Base-by-base conservation (phyloP, 1,140 invertebrate genomes). In the Ylistrum balloti region DNA sequence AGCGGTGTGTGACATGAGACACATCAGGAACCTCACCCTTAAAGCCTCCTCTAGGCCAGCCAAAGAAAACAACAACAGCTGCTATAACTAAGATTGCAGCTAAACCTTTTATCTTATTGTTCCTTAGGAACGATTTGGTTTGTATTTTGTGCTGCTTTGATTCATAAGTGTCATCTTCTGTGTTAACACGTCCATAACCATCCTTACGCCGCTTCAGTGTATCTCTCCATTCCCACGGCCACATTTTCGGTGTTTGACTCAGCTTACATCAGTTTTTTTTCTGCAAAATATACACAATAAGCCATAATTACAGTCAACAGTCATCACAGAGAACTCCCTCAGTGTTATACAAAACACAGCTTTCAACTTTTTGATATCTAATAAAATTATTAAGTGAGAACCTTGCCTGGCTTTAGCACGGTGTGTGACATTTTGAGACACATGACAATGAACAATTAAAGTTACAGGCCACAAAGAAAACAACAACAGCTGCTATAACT, bases 11-110 rank as follows among this genome's bases (percentile, higher is more conserved):
- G 5, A 74, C 11, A 28, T 74, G 56, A 74, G 56, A 74, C 15
- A 74, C 56, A n/a, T 74, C 56, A 74, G 56, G 56, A 3, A 74
- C 17, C 22, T 74, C n/a, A 9, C 56, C 56, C n/a, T 74, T 74
- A 11, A 74, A 74, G 56, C 56, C 56, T 74, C 56, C 56, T n/a
- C 56, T 22, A 74, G 56, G 56, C 56, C 56, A 74, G 56, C 56
- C 22, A 74, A 74, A n/a, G 11, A 74, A 74, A 28, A 74, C 22
- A 74, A 74, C 11, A 5, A 74, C 11, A 74, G 56, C 56, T 28
- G n/a, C 56, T 28, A 74, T 28, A n/a, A 74, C 56, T 74, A 74
- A 7, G 13, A 74, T 74, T 28, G n/a, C 56, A 74, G 11, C n/a
- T 5, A 74, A 17, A 9, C 56, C 56, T 74, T 74, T 74, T 74